A percentile compares a stretch with the other conserved stretches of the same genome.
These are phyloP conservation scores for Sesia bembeciformis DNA, from an alignment of 2,888 invertebrate species.

Conservation along the genomic window DNA sequence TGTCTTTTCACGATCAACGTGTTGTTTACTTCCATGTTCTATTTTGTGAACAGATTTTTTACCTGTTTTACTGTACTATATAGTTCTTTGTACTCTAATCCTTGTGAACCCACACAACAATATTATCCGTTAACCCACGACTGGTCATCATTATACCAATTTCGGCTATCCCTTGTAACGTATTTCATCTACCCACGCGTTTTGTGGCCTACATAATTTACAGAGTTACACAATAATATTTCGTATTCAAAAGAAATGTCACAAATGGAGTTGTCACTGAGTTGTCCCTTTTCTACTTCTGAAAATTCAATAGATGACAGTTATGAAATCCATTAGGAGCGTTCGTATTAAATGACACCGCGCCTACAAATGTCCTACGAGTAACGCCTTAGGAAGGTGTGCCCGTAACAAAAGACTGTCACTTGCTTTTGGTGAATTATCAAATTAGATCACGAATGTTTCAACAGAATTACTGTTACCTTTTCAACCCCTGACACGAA, in stretches of 20 bases:
- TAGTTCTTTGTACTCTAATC: too few relatives aligned
- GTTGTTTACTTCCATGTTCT: too few relatives aligned
- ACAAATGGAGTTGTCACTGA: conserved; percentile 16
- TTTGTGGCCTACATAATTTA: not conserved
- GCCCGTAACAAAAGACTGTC: conserved; percentile 12
- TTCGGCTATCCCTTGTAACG: not conserved
- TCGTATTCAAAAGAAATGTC: conserved; percentile 2
- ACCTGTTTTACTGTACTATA: too few relatives aligned
- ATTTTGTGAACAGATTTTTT: too few relatives aligned
- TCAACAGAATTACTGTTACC: too few relatives aligned
- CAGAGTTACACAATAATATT: not conserved
- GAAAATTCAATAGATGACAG: conserved; percentile 32
- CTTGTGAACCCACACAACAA: too few relatives aligned
- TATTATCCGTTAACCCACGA: not conserved
- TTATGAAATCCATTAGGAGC: conserved; percentile 27
- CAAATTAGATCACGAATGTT: too few relatives aligned
- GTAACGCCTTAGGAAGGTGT: conserved; percentile 15
- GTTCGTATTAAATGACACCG: conserved; percentile 23
- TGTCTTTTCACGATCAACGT: too few relatives aligned
- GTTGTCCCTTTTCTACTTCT: conserved; percentile 26
- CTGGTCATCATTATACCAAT: not conserved
- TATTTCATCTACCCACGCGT: not conserved
- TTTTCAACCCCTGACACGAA: too few relatives aligned
- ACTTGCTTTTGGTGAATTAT: too few relatives aligned
- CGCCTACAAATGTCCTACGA: conserved; percentile 13